Percentiles rank a stretch among this genome's conserved stretches.
These are phyloP conservation scores for Xiphorhynchus elegans DNA, from an alignment of 2,113 vertebrate genomes.

Conservation along the genomic window DNA sequence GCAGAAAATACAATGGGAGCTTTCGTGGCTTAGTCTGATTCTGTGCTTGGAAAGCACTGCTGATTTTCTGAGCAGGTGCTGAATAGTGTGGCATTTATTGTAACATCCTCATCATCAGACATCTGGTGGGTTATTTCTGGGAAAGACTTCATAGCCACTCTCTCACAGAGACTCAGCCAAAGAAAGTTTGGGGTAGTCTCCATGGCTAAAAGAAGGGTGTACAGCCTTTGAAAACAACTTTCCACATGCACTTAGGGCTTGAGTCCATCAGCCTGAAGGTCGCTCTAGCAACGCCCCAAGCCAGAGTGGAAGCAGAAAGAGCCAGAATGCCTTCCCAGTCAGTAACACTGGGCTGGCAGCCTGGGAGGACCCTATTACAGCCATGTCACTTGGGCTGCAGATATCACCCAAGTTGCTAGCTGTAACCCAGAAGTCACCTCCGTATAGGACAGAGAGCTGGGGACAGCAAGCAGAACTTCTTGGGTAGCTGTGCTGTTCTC, in stretches of 20 bases:
- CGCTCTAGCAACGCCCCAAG: neutral
- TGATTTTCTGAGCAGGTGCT: neutral
- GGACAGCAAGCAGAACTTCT: neutral
- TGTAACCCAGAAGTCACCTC: neutral
- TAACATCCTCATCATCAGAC: neutral
- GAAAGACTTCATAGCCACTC: neutral
- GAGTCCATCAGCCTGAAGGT: neutral
- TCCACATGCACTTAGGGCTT: neutral
- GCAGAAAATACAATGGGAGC: neutral
- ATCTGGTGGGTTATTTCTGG: neutral
- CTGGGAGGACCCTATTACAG: neutral
- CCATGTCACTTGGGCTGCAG: neutral
- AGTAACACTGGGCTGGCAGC: neutral
- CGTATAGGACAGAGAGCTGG: neutral
- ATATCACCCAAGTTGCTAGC: neutral
- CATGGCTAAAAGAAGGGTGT: neutral
- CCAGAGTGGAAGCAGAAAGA: neutral
- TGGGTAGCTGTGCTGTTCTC: neutral
- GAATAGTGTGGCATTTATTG: neutral
- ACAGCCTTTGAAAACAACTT: neutral
- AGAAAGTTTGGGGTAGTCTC: neutral
- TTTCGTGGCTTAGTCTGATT: neutral
- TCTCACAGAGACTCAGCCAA: neutral
- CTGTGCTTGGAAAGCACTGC: neutral
- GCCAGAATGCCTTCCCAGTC: neutral